Conservation (phyloP, 2,797 vertebrate genomes). For the Gephyroberyx darwinii region DNA sequence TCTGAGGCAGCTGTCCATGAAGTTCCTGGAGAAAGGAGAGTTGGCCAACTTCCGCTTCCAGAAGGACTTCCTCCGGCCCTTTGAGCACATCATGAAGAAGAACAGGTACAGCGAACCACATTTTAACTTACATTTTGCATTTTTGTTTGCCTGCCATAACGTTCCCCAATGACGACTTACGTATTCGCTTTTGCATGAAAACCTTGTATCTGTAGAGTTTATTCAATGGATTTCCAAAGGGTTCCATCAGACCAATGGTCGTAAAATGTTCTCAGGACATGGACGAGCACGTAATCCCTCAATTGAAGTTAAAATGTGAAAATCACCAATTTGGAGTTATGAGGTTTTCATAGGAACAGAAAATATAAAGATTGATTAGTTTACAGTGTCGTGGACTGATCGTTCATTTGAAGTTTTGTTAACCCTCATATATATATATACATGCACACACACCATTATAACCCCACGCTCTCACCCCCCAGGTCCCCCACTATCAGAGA, state of each 20-base stretch:
- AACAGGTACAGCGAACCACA: conserved; percentile 83
- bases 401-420: background rate
- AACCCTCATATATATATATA: background rate
- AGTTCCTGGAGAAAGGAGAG: conserved; percentile 97
- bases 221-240: too few species aligned
- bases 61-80: conserved; percentile 95
- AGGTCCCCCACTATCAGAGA: conserved; percentile 95
- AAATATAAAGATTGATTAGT: background rate
- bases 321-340: too few species aligned
- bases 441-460: background rate
- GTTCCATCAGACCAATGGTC: too few species aligned
- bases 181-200: too few species aligned
- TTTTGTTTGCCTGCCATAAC: too few species aligned
- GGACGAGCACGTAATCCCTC: too few species aligned
- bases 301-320: too few species aligned
- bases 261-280: too few species aligned
- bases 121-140: too few species aligned
- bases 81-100: conserved; percentile 98
- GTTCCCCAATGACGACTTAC: too few species aligned
- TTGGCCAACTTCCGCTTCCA: conserved; percentile 97
- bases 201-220: too few species aligned
- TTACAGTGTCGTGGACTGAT: background rate
- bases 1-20: conserved; percentile 95
- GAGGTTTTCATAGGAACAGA: background rate
- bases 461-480: background rate